Base-by-base conservation (phyloP, 2,113 vertebrate genomes). In the Myocastor coypus region DNA sequence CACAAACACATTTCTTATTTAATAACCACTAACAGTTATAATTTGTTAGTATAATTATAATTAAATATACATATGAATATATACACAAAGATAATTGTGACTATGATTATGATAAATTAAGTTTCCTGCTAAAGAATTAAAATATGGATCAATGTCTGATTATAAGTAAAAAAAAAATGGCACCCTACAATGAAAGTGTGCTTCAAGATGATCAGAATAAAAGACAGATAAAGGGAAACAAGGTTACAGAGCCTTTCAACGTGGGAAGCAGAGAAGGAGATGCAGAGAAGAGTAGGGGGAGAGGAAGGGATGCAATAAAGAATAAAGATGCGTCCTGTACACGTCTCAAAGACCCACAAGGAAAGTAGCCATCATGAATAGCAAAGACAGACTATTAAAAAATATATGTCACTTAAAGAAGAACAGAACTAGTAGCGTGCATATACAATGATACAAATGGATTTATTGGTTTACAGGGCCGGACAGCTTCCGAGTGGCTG, bases 1-100 rank as follows among this genome's bases (percentile, higher is more conserved):
- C 84, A 37, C 40, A 91, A 92, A 78, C 37, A 63, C 16, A 34
- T 89, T 94, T 86, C 30, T 83, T 42, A 91, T 89, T 87, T 80
- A 93, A 81, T 61, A 71, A 5, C 20, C 37, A 84, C 30, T 83
- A 86, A 92, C 50, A 92, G 19, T 14, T 69, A 4, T 61, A 94
- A 75, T 57, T 91, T 78, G 20, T n/a, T 83, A 86, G 61, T 24
- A 26, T 37, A 40, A 77, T 88, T 80, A 40, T 50, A 89, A 82
- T 75, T 89, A 69, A 84, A 85, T 28, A 50, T 77, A 24, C 73
- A 46, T 50, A 61, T 42, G 30, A 73, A 40, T 85, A 66, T 9
- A 91, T 20, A 85, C 13, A 66, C 34, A 83, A 89, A 55, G 9
- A 66, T 71, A 78, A 57, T 55, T 66, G 28, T 66, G 7, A 96